Base-by-base conservation (phyloP, 2,888 invertebrate species). In the Ptychoptera contaminata region DNA sequence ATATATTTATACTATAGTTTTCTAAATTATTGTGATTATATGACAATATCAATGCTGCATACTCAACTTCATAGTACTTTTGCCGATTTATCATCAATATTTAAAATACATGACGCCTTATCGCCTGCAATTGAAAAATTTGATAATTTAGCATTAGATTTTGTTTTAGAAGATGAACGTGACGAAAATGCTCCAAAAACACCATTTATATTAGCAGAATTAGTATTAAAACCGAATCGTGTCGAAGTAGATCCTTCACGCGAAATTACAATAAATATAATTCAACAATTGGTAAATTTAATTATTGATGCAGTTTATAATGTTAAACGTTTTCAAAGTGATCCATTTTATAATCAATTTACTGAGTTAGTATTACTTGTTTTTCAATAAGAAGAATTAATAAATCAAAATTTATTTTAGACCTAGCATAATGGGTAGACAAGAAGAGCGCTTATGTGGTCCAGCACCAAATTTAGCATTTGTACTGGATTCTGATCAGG, bases 351-450 rank as follows among this genome's bases (percentile, higher is more conserved):
- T 54, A 70, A 75, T 53, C 74, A 79, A 43, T 88, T 87, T 54
- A 85, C 84, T 3, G 77, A 80, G 76, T 65, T 54, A 45, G 54
- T 39, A 42, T 40, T 9, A 31, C 39, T 47, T 40, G 30, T 3
- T 5, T 23, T 23, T 23, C 7, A 23, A 23, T 5, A 23, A 23
- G 3, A 5, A 3, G 7, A 23, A 23, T 23, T 23, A 5, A 5
- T 15, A 12, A 36, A 36, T 12, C 12, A 14, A 12, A 14, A 3
- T 36, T 36, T 14, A 12, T 58, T 61, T 40, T 53, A 81, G 82
- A 47, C 90, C 90, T 0, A 75, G 81, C 14, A 82, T 91, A 49
- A 86, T 88, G 72, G 82, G 80, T 14, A 82, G 84, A 55, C 74
- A 78, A 56, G 83, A 87, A 52, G 80, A 83, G 37, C 74, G 82